Evolutionary conservation across 2,888 invertebrate genomes (phyloP), one percentile per base, ranked within the genome.

Genomic region (Rotaria magnacalcarata): DNA sequence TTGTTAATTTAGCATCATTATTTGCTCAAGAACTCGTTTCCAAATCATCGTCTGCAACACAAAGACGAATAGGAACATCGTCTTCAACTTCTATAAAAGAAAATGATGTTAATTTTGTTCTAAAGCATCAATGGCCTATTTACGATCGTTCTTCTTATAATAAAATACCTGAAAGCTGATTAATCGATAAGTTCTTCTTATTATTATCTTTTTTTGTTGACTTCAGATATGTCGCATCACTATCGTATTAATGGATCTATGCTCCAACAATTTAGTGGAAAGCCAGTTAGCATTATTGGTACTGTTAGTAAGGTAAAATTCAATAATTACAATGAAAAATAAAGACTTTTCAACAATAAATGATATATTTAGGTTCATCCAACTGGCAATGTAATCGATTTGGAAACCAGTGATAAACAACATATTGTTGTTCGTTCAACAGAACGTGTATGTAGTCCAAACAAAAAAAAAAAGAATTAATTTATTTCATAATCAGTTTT

Each of bases 191-290:
- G 47, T 47, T 47, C n/a, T 7, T 4, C 4, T 58, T 21, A n/a
- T 58, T 52, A 52, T 16, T 11, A 16, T 52, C n/a, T 52, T 1
- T 24, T 19, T 47, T 47, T 47, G 7, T 5, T 56, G 6, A 24
- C 34, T 67, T 67, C 67, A 67, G 67, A 67, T 67, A 67, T 67
- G 67, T 34, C 67, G 34, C 67, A 67, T 67, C 75, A 80, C 47
- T 80, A 80, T 80, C 75, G 75, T 80, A 80, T 80, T n/a, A 80
- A 80, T 6, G 75, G 75, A 8, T 80, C 75, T 1, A 80, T 80
- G 75, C 27, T 80, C 11, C 47, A 41, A 80, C 75, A 80, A n/a
- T 80, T 47, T 24, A 21, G 47, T 47, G 47, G n/a, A 5, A 80
- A 80, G n/a, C 75, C 75, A 80, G 75, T 80, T 41, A 47, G 75